phyloP scores from a whole-genome alignment of 1,140 invertebrate species.

The Zaprionus lachaisei region DNA sequence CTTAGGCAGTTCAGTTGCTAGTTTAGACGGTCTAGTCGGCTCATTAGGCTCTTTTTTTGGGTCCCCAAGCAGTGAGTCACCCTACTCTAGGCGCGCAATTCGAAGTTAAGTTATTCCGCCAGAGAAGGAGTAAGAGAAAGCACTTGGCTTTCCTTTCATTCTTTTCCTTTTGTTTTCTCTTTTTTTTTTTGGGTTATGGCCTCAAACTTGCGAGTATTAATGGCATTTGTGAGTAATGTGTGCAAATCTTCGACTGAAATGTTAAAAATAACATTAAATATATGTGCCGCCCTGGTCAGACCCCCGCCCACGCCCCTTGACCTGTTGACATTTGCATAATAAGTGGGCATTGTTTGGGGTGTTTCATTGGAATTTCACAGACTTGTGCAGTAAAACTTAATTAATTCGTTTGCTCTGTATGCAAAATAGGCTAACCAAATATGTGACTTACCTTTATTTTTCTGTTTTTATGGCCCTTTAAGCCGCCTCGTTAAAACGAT shows the following conservation, averaged over 20 bases:
- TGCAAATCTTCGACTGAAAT: conserved; percentile 59
- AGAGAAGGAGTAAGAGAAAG: conserved; percentile 15
- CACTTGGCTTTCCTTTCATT: background rate
- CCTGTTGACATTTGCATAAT: conserved; percentile 80
- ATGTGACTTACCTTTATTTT: background rate
- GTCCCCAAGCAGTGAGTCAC: conserved; percentile 58
- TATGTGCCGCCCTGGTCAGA: conserved; percentile 17
- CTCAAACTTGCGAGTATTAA: conserved; percentile 59
- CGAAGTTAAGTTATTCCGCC: conserved; percentile 71
- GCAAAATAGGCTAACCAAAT: conserved; percentile 26
- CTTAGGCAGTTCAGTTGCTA: conserved; percentile 1
- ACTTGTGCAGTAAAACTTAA: conserved; percentile 62
- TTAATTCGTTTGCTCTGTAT: conserved; percentile 63
- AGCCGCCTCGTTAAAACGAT: conserved; percentile 41
- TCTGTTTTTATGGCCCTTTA: conserved; percentile 52
- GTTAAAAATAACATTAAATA: conserved; percentile 73
- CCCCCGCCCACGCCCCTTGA: conserved; percentile 37
- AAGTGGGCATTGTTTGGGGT: conserved; percentile 5
- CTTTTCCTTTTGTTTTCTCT: conserved; percentile 16
- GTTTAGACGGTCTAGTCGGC: background rate
- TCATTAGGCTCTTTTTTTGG: background rate
- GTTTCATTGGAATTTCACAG: conserved; percentile 43
- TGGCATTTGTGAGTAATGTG: conserved; percentile 76
- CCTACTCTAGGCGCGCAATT: conserved; percentile 42
- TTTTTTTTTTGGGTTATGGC: conserved; percentile 38